A percentile compares a stretch with the other conserved stretches of the same genome.
Conservation (phyloP, 2,113 vertebrate species). For the Corythornis madagascariensis region DNA sequence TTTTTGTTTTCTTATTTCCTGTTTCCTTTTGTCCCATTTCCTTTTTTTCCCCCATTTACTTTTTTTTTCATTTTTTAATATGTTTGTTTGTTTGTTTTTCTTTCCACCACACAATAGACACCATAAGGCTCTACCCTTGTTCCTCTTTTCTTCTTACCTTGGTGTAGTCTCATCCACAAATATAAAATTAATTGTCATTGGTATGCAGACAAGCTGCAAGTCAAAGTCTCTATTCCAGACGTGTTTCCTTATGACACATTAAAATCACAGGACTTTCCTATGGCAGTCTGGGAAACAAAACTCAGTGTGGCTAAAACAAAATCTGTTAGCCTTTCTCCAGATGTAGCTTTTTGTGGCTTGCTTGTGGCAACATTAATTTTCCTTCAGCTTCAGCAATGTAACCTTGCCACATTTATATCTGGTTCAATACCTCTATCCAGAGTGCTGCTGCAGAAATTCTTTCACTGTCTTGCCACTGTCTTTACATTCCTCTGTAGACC, state of each 20-base stretch:
- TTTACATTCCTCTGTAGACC: background rate
- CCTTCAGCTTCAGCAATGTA: background rate
- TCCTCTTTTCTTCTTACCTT: too few species aligned
- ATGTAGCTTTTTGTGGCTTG: background rate
- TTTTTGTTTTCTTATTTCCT: too few species aligned
- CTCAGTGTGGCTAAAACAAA: background rate
- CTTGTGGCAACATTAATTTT: background rate
- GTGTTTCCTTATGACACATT: background rate
- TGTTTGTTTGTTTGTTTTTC: too few species aligned
- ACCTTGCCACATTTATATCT: background rate
- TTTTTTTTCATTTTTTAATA: too few species aligned
- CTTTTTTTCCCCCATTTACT: too few species aligned
- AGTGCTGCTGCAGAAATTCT: background rate
- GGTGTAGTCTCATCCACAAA: too few species aligned
- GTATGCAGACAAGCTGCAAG: background rate
- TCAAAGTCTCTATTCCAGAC: background rate
- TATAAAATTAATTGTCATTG: background rate
- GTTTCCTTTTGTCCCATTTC: too few species aligned
- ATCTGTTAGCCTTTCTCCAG: background rate
- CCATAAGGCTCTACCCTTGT: too few species aligned
- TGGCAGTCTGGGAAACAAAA: background rate
- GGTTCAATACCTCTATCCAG: background rate
- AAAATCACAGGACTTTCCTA: background rate
- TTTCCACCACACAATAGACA: too few species aligned
- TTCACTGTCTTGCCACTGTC: background rate